phyloP scores from a whole-genome alignment of 2,113 vertebrate species.

The Odocoileus hemionus region DNA sequence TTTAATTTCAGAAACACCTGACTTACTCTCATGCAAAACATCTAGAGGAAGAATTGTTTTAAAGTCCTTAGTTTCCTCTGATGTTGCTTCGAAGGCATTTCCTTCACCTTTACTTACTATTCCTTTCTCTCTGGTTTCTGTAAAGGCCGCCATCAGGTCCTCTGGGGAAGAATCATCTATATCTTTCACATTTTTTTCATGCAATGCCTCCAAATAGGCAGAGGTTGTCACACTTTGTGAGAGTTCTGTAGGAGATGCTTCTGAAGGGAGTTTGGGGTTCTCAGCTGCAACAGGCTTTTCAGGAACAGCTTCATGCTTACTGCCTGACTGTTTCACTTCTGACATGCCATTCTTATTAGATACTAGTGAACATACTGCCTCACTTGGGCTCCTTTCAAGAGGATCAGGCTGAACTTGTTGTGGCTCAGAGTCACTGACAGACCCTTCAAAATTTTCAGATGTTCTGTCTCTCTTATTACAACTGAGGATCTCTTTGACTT shows the following conservation, averaged over 20 bases:
- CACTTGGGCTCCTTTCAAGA: not conserved
- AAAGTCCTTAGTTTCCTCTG: not conserved
- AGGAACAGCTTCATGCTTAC: not conserved
- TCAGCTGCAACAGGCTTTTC: not conserved
- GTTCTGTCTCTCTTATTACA: not conserved
- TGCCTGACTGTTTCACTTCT: not conserved
- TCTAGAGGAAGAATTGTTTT: not conserved
- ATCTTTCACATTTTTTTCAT: slow-evolving; percentile 82
- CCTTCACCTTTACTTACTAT: not conserved
- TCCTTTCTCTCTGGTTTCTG: slow-evolving; percentile 37
- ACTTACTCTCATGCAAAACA: not conserved
- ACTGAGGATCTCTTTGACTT: not conserved
- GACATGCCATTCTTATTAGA: fast-evolving
- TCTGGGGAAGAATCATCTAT: slow-evolving; percentile 76
- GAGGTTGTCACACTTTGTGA: not conserved
- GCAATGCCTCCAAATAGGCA: slow-evolving; percentile 59
- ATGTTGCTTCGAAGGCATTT: not conserved
- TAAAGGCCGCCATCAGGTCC: slow-evolving; percentile 41
- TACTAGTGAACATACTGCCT: not conserved
- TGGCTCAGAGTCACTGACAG: not conserved
- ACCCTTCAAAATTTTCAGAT: not conserved
- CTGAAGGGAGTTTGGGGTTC: not conserved
- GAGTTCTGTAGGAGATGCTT: not conserved
- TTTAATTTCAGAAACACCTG: not conserved
- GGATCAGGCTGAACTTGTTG: not conserved